These are phyloP conservation scores for Trachelus troglodyta DNA, from an alignment of 2,888 invertebrate genomes.

Conservation along the genomic window DNA sequence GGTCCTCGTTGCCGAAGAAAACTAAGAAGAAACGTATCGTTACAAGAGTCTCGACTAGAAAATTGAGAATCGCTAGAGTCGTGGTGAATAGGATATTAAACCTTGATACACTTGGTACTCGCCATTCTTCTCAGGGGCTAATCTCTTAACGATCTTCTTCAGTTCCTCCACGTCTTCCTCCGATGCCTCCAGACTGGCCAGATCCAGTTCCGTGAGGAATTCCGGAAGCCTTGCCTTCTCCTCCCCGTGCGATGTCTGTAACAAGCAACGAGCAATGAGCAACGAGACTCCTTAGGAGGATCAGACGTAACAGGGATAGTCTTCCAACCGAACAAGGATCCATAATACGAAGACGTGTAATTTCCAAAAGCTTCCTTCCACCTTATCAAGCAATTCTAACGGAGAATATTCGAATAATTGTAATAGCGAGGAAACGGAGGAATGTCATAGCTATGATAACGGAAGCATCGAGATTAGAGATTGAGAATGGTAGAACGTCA, in stretches of 20 bases:
- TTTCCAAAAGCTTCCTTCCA: not conserved
- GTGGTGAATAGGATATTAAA: slow-evolving; percentile 32
- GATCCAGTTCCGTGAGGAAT: slow-evolving; percentile 56
- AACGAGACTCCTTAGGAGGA: not conserved
- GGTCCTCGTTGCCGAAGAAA: slow-evolving; percentile 62
- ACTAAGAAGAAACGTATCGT: slow-evolving; percentile 41
- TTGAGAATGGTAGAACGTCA: not conserved
- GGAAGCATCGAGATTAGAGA: not conserved
- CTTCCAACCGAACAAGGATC: not conserved
- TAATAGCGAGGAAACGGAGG: not conserved
- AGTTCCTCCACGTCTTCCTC: slow-evolving; percentile 56
- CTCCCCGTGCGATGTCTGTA: slow-evolving; percentile 33
- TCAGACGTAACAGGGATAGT: not conserved
- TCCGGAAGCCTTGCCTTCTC: slow-evolving; percentile 52
- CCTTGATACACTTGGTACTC: slow-evolving; percentile 64
- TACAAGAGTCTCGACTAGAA: not conserved
- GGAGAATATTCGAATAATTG: not conserved
- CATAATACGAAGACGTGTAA: not conserved
- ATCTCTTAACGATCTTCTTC: slow-evolving; percentile 58
- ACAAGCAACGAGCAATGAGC: not conserved
- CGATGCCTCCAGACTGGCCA: slow-evolving; percentile 53
- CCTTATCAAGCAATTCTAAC: not conserved
- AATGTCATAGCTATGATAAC: not conserved
- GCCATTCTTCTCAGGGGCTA: slow-evolving; percentile 63
- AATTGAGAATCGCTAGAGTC: not conserved